Evolutionary conservation across 2,888 invertebrate genomes (phyloP).

Genomic region (Brachycybe producta): DNA sequence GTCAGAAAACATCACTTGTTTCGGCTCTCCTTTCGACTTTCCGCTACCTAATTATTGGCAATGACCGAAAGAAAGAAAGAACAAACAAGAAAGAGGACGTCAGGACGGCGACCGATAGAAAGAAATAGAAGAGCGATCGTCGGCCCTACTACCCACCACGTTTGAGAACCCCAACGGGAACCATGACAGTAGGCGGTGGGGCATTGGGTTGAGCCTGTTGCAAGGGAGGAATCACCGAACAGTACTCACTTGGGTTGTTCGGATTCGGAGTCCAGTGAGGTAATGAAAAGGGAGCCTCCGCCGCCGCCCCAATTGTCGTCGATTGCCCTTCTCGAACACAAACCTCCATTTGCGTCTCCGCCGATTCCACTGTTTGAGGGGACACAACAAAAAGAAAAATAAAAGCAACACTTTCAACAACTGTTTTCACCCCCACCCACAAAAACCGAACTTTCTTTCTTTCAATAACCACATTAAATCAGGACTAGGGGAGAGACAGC

Average conservation of each 20-base stretch:
- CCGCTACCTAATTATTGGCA: slow-evolving; percentile 16
- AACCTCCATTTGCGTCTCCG: slow-evolving; percentile 15
- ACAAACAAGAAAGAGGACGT: slow-evolving; percentile 6
- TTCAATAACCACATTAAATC: neutral
- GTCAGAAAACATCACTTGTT: slow-evolving; percentile 76
- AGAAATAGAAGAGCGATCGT: neutral
- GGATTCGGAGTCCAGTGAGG: slow-evolving; percentile 52
- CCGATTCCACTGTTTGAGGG: slow-evolving; percentile 17
- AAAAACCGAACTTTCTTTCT: neutral
- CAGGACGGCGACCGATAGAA: neutral
- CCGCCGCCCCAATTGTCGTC: slow-evolving; percentile 2
- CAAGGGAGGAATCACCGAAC: slow-evolving; percentile 64
- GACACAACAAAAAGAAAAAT: slow-evolving; percentile 8
- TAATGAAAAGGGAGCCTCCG: slow-evolving; percentile 10
- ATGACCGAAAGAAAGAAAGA: too few relatives aligned
- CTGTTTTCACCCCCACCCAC: too few relatives aligned
- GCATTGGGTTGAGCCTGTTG: slow-evolving; percentile 50
- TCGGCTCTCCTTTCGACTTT: slow-evolving; percentile 40
- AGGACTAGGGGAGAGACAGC: neutral
- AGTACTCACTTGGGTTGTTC: slow-evolving; percentile 76
- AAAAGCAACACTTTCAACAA: neutral
- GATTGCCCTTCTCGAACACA: slow-evolving; percentile 10
- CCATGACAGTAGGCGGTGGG: slow-evolving; percentile 59
- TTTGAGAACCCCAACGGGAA: slow-evolving; percentile 70
- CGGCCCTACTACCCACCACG: slow-evolving; percentile 44